Conservation (phyloP, 1,140 invertebrate genomes). For the Bombus vancouverensis region DNA sequence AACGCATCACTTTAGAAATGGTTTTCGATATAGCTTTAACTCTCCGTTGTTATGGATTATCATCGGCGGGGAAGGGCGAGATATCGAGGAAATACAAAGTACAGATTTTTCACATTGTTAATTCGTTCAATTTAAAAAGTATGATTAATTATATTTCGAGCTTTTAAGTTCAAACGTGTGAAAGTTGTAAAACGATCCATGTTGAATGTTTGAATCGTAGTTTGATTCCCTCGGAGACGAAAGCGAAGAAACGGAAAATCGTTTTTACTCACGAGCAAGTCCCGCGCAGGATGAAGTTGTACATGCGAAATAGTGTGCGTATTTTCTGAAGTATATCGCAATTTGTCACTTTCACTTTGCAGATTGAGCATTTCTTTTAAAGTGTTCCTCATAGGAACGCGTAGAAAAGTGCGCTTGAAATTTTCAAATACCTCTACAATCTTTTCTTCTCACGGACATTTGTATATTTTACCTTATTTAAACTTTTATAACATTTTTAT, state of each 20-base stretch:
- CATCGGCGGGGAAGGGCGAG: not conserved
- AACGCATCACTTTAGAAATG: constrained; percentile 5
- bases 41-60: not conserved
- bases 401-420: not conserved
- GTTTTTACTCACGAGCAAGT: not conserved
- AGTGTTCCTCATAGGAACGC: not conserved
- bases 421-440: not conserved
- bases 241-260: not conserved
- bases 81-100: not conserved
- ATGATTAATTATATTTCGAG: too few species aligned
- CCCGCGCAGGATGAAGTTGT: not conserved
- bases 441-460: too few species aligned
- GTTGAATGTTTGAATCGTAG: not conserved
- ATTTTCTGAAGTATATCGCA: not conserved
- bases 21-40: not conserved
- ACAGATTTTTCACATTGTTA: too few species aligned
- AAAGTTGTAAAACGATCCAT: not conserved
- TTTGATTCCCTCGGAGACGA: not conserved
- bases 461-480: too few species aligned
- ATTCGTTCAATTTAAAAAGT: not conserved
- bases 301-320: not conserved
- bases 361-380: not conserved
- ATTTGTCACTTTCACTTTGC: not conserved
- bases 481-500: too few species aligned
- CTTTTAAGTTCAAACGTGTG: too few species aligned